phyloP scores from a whole-genome alignment of 2,888 invertebrate species.

The Macrophya alboannulata region DNA sequence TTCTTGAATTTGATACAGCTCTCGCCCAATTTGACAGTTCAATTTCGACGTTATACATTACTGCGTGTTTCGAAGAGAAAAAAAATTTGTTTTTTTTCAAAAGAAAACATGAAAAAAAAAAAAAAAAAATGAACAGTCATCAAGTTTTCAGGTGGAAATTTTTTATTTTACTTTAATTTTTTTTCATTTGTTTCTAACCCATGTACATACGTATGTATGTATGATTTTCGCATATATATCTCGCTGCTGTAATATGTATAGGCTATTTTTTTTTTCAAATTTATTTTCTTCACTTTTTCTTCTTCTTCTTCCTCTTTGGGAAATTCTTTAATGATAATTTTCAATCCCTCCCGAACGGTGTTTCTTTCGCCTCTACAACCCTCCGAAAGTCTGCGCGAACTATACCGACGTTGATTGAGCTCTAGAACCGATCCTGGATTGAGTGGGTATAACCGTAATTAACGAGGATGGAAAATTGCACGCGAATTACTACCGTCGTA shows the following conservation, averaged over 20 bases:
- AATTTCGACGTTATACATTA: background rate
- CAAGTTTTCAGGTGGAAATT: background rate
- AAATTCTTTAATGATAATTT: background rate
- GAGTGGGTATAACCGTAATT: background rate
- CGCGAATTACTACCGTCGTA: background rate
- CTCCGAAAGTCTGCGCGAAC: background rate
- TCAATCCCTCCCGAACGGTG: background rate
- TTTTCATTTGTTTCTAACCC: too few relatives aligned
- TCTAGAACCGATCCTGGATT: background rate
- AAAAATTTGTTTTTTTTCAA: too few relatives aligned
- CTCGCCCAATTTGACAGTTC: background rate
- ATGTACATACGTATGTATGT: too few relatives aligned
- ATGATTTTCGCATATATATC: too few relatives aligned
- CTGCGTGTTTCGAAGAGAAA: background rate
- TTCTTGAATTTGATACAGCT: background rate
- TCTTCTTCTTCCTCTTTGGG: background rate
- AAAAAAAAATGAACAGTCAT: background rate
- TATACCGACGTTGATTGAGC: background rate
- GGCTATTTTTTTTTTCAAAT: background rate
- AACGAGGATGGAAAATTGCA: constrained; percentile 9
- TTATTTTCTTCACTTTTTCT: too few relatives aligned
- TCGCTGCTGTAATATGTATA: too few relatives aligned
- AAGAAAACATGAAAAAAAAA: background rate
- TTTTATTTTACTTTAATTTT: too few relatives aligned
- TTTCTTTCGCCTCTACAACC: background rate